These are phyloP conservation scores for Exocentrus adspersus DNA, from an alignment of 2,888 invertebrate genomes.

Conservation along the genomic window DNA sequence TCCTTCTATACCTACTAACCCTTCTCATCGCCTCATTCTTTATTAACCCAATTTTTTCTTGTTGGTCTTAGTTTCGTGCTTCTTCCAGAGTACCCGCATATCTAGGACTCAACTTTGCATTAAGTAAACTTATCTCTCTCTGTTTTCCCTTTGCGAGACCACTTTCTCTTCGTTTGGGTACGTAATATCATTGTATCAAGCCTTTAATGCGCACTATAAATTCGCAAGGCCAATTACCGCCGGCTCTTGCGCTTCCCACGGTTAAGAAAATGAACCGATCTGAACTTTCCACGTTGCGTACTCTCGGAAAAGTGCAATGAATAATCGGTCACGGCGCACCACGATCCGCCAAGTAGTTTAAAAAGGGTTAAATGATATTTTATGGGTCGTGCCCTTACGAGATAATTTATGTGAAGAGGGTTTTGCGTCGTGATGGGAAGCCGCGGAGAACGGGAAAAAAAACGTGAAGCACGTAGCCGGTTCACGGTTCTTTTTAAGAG, in stretches of 20 bases:
- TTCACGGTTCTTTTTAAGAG: neutral
- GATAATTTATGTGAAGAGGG: slow-evolving; percentile 18
- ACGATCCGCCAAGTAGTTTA: slow-evolving; percentile 32
- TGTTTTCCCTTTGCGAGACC: too few species aligned
- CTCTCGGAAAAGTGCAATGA: slow-evolving; percentile 35
- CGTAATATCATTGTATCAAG: too few species aligned
- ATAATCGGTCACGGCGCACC: slow-evolving; percentile 35
- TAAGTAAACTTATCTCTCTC: too few species aligned
- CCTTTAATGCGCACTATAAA: neutral
- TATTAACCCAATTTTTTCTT: too few species aligned
- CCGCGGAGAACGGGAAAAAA: neutral
- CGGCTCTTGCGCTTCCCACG: neutral
- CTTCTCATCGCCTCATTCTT: too few species aligned
- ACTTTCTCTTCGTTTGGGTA: neutral
- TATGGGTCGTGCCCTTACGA: slow-evolving; percentile 16
- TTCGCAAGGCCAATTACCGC: neutral
- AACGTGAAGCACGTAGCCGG: neutral
- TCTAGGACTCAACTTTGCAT: too few species aligned
- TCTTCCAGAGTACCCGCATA: too few species aligned
- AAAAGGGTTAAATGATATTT: slow-evolving; percentile 26
- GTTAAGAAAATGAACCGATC: slow-evolving; percentile 14
- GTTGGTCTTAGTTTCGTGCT: too few species aligned
- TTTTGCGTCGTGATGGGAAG: slow-evolving; percentile 8
- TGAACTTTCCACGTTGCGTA: slow-evolving; percentile 39
- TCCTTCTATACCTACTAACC: too few species aligned